Percentiles rank a stretch among this genome's conserved stretches.
Evolutionary conservation across 2,113 vertebrate genomes (phyloP).

Genomic region (Cephalopholis sonnerati): DNA sequence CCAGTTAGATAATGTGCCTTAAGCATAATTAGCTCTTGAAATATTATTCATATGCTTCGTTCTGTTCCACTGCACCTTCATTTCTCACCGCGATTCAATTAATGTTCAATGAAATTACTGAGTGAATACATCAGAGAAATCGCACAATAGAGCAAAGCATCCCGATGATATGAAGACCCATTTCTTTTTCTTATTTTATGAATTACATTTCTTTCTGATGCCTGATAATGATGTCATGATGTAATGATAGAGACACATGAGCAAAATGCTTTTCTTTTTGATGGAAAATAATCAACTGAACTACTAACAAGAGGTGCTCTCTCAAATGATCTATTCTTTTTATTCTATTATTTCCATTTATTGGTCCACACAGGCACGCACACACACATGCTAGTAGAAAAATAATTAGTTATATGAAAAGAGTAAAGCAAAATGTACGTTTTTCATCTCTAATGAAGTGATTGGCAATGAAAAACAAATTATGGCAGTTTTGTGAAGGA

Average conservation of each 20-base stretch:
- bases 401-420: background rate
- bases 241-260: background rate
- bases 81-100: slow-evolving; percentile 59
- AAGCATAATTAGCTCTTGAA: slow-evolving; percentile 71
- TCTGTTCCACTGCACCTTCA: slow-evolving; percentile 57
- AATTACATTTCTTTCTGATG: slow-evolving; percentile 22
- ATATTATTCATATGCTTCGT: slow-evolving; percentile 63
- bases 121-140: slow-evolving; percentile 52
- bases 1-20: slow-evolving; percentile 60
- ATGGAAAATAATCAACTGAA: background rate
- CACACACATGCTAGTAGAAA: background rate
- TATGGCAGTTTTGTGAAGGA: background rate
- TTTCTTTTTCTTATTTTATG: background rate
- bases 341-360: background rate
- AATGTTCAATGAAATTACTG: slow-evolving; percentile 55
- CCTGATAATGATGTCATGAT: slow-evolving; percentile 25
- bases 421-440: background rate
- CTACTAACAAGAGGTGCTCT: background rate
- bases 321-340: background rate
- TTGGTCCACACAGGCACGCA: background rate
- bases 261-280: background rate
- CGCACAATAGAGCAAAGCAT: slow-evolving; percentile 10
- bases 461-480: background rate
- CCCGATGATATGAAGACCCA: slow-evolving; percentile 1
- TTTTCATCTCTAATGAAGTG: background rate